Percentiles rank a stretch among this genome's conserved stretches.
These are phyloP conservation scores for Pedionomus torquatus DNA, from an alignment of 2,113 vertebrate species.

Conservation along the genomic window DNA sequence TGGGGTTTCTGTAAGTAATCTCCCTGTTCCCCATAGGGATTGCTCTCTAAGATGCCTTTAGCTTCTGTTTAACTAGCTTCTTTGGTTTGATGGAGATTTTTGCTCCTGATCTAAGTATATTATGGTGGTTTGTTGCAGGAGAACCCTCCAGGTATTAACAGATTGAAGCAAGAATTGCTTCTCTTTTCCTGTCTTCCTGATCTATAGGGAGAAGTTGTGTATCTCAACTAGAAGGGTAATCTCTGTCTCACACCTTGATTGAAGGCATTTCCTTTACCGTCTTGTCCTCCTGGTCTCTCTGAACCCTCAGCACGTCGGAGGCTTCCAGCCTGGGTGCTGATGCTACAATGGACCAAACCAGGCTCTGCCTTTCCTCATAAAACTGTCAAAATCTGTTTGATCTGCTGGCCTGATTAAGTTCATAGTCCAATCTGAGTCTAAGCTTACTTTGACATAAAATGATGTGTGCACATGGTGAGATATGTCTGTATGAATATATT, in stretches of 20 bases:
- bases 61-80: background rate
- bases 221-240: background rate
- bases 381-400: background rate
- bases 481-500: background rate
- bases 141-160: background rate
- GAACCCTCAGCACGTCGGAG: background rate
- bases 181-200: background rate
- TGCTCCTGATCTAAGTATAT: background rate
- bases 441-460: background rate
- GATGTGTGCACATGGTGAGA: background rate
- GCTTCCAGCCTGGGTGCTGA: background rate
- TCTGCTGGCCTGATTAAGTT: background rate
- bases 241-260: background rate
- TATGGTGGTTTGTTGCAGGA: background rate
- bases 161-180: background rate
- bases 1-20: background rate
- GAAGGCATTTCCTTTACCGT: background rate
- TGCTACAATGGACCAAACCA: accelerated
- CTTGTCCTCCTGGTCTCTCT: background rate
- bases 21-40: background rate
- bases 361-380: background rate
- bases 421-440: background rate
- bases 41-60: background rate
- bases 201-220: background rate
- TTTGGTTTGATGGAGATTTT: background rate